Conservation (phyloP, 1,140 invertebrate species). For the Drosophila nigromelanica region DNA sequence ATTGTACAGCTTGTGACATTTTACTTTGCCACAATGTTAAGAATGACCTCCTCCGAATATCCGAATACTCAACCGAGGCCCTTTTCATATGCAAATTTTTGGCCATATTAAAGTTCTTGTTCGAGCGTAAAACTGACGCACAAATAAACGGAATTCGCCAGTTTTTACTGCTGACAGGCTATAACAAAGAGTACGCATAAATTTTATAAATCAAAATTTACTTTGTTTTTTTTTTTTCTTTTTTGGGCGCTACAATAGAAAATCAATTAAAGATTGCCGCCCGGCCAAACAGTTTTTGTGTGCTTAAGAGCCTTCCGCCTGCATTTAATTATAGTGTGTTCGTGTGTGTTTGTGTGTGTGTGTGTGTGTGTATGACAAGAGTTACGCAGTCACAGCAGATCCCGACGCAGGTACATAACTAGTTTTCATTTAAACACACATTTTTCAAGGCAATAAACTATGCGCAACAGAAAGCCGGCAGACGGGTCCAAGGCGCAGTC, state of each 20-base stretch:
- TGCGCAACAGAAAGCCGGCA: slow-evolving; percentile 48
- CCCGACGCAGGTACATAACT: slow-evolving; percentile 12
- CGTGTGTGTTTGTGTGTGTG: background rate
- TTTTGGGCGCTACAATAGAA: slow-evolving; percentile 47
- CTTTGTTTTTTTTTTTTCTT: slow-evolving; percentile 29
- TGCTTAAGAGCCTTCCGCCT: slow-evolving; percentile 39
- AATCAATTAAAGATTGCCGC: slow-evolving; percentile 80
- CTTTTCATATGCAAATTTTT: slow-evolving; percentile 59
- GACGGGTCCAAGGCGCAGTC: slow-evolving; percentile 40
- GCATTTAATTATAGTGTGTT: background rate
- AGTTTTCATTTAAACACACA: too few relatives aligned
- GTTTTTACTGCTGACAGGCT: slow-evolving; percentile 32
- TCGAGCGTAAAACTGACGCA: slow-evolving; percentile 20
- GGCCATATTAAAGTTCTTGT: slow-evolving; percentile 9
- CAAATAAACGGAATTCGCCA: slow-evolving; percentile 40
- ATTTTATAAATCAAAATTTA: slow-evolving; percentile 41
- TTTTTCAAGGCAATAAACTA: slow-evolving; percentile 75
- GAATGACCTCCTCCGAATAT: slow-evolving; percentile 33
- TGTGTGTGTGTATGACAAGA: slow-evolving; percentile 15
- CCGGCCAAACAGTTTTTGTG: slow-evolving; percentile 36
- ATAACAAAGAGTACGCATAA: slow-evolving; percentile 45
- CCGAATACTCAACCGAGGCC: slow-evolving; percentile 12
- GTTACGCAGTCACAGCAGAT: slow-evolving; percentile 39
- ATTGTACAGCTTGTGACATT: slow-evolving; percentile 38
- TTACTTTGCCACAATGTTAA: slow-evolving; percentile 45